Base-by-base conservation (phyloP, 2,888 invertebrate genomes). In the Erebia epiphron region DNA sequence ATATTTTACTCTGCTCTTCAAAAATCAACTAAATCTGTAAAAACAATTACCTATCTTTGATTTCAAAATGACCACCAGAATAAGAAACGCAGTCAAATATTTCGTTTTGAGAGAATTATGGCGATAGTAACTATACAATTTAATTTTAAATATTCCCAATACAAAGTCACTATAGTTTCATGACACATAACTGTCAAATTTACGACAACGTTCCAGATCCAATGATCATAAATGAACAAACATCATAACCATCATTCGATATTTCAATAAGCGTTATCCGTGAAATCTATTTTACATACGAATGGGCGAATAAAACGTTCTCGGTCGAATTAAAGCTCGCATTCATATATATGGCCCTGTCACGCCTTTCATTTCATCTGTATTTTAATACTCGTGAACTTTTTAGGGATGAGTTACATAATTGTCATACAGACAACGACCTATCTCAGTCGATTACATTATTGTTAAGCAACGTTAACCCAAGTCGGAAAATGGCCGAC, bases 181-280 rank as follows among this genome's bases (percentile, higher is more conserved):
- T 21, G 46, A 21, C 43, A 26, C 66, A 67, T 66, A 66, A 66
- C 21, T 7, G 18, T 49, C 46, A n/a, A n/a, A 67, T 57, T 57
- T 57, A 66, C 26, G 18, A 60, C 43, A 16, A 26, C 43, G 41
- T 62, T 62, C 49, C 62, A 49, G 9, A 64, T 64, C 50, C 64
- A 64, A 64, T 64, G 14, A 67, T 50, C 14, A 50, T 50, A 60
- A 52, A 64, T 52, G 52, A 65, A 43, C 65, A 65, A 65, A 65
- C 16, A 65, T 52, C 54, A 67, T 70, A 58, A 46, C 35, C 46
- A 69, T 61, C 50, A 67, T 65, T 72, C 58, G 61, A 63, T 58
- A 69, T 74, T 71, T 75, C 75, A 76, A 76, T 75, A 73, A 74
- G 69, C 14, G 56, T 64, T 68, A 72, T 46, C 68, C 65, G 54